These are phyloP conservation scores for Amblyjoppa fuscipennis DNA, from an alignment of 2,888 invertebrate species.

Conservation along the genomic window DNA sequence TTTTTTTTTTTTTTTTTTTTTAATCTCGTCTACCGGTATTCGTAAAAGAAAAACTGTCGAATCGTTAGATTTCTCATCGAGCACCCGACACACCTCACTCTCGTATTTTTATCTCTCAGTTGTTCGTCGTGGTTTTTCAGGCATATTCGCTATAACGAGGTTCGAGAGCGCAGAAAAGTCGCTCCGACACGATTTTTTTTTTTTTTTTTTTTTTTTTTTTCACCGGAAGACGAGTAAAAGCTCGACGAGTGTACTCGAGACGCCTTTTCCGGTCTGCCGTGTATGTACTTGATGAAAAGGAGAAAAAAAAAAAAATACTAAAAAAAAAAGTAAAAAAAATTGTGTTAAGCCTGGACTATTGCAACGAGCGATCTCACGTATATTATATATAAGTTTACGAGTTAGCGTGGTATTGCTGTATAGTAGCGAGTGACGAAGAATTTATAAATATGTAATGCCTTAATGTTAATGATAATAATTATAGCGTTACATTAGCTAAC, in stretches of 20 bases:
- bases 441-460: slow-evolving; percentile 85
- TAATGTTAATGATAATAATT: slow-evolving; percentile 84
- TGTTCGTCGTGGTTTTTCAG: slow-evolving; percentile 19
- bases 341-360: slow-evolving; percentile 82
- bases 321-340: slow-evolving; percentile 49
- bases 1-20: neutral
- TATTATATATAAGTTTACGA: slow-evolving; percentile 80
- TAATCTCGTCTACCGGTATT: slow-evolving; percentile 11
- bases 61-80: slow-evolving; percentile 10
- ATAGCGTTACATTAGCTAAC: slow-evolving; percentile 82
- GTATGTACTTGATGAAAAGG: slow-evolving; percentile 64
- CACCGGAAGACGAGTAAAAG: slow-evolving; percentile 34
- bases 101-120: slow-evolving; percentile 6
- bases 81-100: neutral
- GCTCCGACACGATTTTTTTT: slow-evolving; percentile 14
- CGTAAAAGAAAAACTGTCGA: slow-evolving; percentile 10
- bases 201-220: neutral
- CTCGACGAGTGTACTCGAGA: slow-evolving; percentile 40
- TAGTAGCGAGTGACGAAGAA: slow-evolving; percentile 81
- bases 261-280: slow-evolving; percentile 67
- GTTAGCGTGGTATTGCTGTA: slow-evolving; percentile 82
- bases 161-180: slow-evolving; percentile 28
- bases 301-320: slow-evolving; percentile 24
- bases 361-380: slow-evolving; percentile 85
- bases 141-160: neutral